Percentiles rank a stretch among this genome's conserved stretches.
phyloP scores from a whole-genome alignment of 2,797 vertebrate genomes.

The Microchirus variegatus region DNA sequence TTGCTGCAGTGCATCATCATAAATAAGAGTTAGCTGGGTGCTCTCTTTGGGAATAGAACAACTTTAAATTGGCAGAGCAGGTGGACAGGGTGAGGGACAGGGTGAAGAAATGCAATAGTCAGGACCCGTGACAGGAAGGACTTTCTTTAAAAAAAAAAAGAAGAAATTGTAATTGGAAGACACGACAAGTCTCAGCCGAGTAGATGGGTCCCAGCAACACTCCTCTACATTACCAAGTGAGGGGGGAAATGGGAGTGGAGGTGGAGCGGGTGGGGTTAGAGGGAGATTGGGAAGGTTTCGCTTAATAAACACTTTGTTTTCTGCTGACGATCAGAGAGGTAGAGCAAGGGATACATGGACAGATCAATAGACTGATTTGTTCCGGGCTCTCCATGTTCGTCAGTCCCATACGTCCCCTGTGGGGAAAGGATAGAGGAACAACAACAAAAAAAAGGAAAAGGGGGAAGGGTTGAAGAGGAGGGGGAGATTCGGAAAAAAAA shows the following conservation, averaged over 20 bases:
- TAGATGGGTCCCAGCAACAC: constrained; percentile 59
- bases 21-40: constrained; percentile 45
- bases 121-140: constrained; percentile 57
- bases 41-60: constrained; percentile 39
- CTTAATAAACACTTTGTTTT: constrained; percentile 85
- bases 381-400: constrained; percentile 70
- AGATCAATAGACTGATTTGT: constrained; percentile 80
- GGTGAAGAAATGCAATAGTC: constrained; percentile 49
- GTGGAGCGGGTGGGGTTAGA: constrained; percentile 2
- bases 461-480: constrained; percentile 4
- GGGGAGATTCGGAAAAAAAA: constrained; percentile 18
- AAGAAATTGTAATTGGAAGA: constrained; percentile 69
- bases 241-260: constrained; percentile 11
- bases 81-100: constrained; percentile 26
- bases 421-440: constrained; percentile 41
- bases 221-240: constrained; percentile 45
- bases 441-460: constrained; percentile 12
- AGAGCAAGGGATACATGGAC: constrained; percentile 62
- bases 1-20: constrained; percentile 53
- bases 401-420: constrained; percentile 53
- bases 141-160: constrained; percentile 17
- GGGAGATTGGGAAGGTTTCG: constrained; percentile 73
- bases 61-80: constrained; percentile 59
- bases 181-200: constrained; percentile 54
- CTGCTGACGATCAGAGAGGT: constrained; percentile 78